Evolutionary conservation across 2,797 vertebrate genomes (phyloP).

Genomic region (Lepidocolaptes lacrymiger): DNA sequence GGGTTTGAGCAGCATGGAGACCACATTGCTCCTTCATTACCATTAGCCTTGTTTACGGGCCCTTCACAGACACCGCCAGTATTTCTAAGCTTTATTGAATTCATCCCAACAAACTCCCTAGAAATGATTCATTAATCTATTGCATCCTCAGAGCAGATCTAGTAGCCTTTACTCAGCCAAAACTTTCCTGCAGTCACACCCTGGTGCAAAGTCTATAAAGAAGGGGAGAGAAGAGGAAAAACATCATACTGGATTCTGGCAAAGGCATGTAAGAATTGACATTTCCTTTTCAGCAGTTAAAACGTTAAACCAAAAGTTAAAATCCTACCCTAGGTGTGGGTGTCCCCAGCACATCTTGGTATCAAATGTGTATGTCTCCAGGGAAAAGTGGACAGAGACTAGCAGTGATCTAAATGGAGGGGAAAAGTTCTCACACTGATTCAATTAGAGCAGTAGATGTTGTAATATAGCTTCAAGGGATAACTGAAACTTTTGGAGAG

Average conservation of each 20-base stretch:
- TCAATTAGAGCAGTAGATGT: constrained; percentile 71
- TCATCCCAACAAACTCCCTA: not conserved
- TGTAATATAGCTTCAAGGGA: constrained; percentile 76
- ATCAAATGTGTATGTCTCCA: not conserved
- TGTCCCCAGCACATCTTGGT: constrained; percentile 6
- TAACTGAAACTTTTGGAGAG: constrained; percentile 66
- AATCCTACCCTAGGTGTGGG: not conserved
- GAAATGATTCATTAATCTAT: not conserved
- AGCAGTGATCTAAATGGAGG: constrained; percentile 30
- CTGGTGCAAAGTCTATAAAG: not conserved
- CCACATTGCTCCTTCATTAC: not conserved
- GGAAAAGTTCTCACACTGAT: constrained; percentile 72
- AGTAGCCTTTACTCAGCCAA: not conserved
- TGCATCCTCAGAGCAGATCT: not conserved
- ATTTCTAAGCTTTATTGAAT: not conserved
- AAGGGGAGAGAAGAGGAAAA: not conserved
- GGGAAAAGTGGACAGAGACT: constrained; percentile 36
- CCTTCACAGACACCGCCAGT: not conserved
- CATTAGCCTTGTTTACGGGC: not conserved
- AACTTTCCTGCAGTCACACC: not conserved
- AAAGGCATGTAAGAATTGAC: not conserved
- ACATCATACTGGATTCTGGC: not conserved
- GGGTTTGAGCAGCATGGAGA: not conserved
- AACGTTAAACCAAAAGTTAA: not conserved
- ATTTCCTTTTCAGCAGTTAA: not conserved